Base-by-base conservation (phyloP, 2,797 vertebrate genomes). In the Heliangelus exortis region DNA sequence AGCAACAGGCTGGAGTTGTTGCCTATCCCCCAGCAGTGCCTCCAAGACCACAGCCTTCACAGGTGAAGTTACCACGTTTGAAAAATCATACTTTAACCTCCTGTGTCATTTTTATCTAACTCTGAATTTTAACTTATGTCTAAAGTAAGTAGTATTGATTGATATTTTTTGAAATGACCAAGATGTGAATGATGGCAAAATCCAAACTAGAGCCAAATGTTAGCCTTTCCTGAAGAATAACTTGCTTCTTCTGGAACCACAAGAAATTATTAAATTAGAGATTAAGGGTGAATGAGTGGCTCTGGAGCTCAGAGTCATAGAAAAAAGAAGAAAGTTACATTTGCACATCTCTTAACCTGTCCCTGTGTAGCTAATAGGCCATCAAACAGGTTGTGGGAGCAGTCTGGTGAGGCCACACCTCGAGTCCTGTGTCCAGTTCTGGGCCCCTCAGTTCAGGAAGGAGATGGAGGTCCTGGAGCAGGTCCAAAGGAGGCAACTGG, bases 1-100 rank as follows among this genome's bases (percentile, higher is more conserved):
- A 99, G 54, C 98, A 98, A 59, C 99, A 98, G 75, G 71, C 98
- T 84, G 98, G 98, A 84, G 97, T 98, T 48, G 98, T 98, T 97
- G 98, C 99, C 88, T 99, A 98, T 91, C 99, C 99, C 29, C 99
- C 99, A 63, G 99, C 99, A 73, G 99, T 99, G 97, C 99, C 99
- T 97, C 99, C 99, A 66, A 98, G 99, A 96, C 99, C 99, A 66
- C 98, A 98, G 71, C 99, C 99, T 77, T 98, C 99, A 84, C 99
- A 99, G 99, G 99, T 99, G 96, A 93, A 51, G 50, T 13, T 75
- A 54, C 55, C 29, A 50, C 33, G 82, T 89, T 16, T 39, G 16
- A 74, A 93, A 82, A 93, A 61, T 31, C 5, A 2, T 75, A 26
- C 28, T 84, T 15, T 69, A 39, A 76, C 39, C 69, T 1, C 0